Evolutionary conservation across 2,113 vertebrate species (phyloP), one percentile per base, ranked within the genome.

Genomic region (Clarias batrachus): DNA sequence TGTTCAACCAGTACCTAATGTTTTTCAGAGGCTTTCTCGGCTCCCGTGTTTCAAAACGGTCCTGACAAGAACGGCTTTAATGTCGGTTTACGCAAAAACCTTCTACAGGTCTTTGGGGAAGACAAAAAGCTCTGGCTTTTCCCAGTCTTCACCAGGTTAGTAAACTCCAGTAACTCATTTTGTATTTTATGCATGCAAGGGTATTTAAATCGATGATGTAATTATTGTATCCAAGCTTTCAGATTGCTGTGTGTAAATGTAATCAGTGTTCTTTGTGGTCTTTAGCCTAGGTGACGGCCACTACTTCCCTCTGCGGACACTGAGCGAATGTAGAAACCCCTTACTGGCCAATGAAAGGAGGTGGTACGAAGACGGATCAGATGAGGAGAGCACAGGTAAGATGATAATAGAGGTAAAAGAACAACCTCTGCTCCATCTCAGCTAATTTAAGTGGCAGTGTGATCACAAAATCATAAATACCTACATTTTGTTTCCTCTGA

Each of bases 51-150:
- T 93, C 93, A 94, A 73, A 95, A 88, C 17, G 97, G 98, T 84
- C 96, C 97, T 59, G 97, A 99, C 92, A 98, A 96, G 94, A 97
- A 98, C 71, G 98, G 97, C 78, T 99, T 99, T 91, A 97, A 98
- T 73, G 94, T 98, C 3, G 96, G 98, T 84, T 87, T 97, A 77
- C 91, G 94, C 83, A 97, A 90, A 93, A 99, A 99, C 89, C 93
- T 99, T 81, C 94, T 94, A 90, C 97, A 99, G 90, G 97, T 99
- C 56, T 99, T 99, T 93, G 98, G 98, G 79, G 96, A 98, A 84
- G 91, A 98, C 76, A 95, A 93, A 85, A 97, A 94, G 90, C 93
- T 98, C 41, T 99, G 98, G 98, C 92, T 99, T 81, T 92, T 99
- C 70, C 98, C 98, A 2, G 87, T 98, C 86, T 96, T 95, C 84